Base-by-base conservation (phyloP, 1,140 invertebrate genomes). In the Drosophila varians region DNA sequence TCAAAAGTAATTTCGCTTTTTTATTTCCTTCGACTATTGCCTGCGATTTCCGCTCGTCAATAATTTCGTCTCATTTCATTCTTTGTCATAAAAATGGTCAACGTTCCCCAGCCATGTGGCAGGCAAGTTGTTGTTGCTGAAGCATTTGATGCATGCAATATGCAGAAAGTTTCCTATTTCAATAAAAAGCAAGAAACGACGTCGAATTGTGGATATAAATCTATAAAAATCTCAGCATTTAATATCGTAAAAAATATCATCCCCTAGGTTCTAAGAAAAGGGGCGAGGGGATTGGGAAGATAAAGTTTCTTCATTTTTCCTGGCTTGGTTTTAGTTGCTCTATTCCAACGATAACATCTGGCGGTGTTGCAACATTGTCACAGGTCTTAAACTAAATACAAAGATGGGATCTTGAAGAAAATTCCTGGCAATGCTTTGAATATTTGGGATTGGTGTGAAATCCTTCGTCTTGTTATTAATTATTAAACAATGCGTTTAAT, bases 81-180 rank as follows among this genome's bases (percentile, higher is more conserved):
- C 77, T 77, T 87, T 82, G 82, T 82, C 82, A 77, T 87, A 87
- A 87, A 86, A 74, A 80, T 86, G 62, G 61, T 53, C 80, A 84
- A 54, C 48, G 77, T 61, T 45, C 26, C 53, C 31, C 18, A 43
- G 61, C 51, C 66, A 64, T 65, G 68, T 68, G n/a, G n/a, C n/a
- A n/a, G 74, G 77, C 53, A 74, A 73, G 60, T 73, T 52, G 69
- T 69, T 74, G 49, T 62, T 74, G 53, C 38, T 60, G 48, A 69
- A 60, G 72, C 82, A 77, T 82, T 87, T 87, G 80, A 86, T 86
- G 80, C 82, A 77, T 86, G 80, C 80, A 86, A 86, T 86, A 86
- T 86, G 80, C 80, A 86, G 77, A 86, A 84, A 86, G 82, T 86
- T 86, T 86, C 80, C 82, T 86, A 80, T 86, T 77, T 86, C 80